A percentile compares a stretch with the other conserved stretches of the same genome.
These are phyloP conservation scores for Marmota flaviventris DNA, from an alignment of 2,113 vertebrate genomes.

Conservation along the genomic window DNA sequence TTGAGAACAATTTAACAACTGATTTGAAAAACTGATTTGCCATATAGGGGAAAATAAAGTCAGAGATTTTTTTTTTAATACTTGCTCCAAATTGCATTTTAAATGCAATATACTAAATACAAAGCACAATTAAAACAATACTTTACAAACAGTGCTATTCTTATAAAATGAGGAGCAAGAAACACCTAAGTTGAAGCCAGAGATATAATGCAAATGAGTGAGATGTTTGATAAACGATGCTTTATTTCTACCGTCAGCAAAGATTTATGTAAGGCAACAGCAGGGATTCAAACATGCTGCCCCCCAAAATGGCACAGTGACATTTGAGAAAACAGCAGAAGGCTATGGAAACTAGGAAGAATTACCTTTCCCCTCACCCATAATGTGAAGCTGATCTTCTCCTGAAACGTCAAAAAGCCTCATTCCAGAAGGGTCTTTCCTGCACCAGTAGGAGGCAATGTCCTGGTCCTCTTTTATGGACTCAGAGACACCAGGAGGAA, in stretches of 20 bases:
- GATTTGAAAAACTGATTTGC: background rate
- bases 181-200: background rate
- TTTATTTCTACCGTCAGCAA: background rate
- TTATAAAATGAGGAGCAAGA: background rate
- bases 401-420: background rate
- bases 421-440: no score
- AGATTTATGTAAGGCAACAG: background rate
- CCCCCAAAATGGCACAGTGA: background rate
- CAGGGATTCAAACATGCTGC: background rate
- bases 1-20: background rate
- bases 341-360: background rate
- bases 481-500: background rate
- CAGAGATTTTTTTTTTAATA: background rate
- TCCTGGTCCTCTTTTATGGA: no score
- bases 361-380: background rate
- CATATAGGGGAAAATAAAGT: background rate
- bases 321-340: background rate
- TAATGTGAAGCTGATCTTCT: background rate
- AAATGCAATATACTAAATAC: background rate
- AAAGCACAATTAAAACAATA: background rate
- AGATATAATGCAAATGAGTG: background rate
- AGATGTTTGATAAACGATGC: background rate
- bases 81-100: background rate
- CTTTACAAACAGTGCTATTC: background rate
- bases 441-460: no score